Base-by-base conservation (phyloP, 2,113 vertebrate genomes). In the Podocnemis expansa region DNA sequence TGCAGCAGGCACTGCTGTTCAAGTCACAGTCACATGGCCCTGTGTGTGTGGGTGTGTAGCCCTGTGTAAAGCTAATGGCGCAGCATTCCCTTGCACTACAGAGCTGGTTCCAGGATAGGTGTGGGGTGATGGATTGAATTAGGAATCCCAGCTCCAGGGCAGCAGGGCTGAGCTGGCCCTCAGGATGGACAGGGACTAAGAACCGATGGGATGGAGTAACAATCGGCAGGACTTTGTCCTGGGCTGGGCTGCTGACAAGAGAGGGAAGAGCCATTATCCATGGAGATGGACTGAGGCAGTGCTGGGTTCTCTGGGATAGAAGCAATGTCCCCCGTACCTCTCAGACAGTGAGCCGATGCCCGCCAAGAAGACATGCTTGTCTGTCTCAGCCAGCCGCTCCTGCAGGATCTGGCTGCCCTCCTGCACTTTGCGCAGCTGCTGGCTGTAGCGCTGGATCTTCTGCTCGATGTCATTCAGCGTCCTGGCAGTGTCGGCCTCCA, bases 381-480 rank as follows among this genome's bases (percentile, higher is more conserved):
- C 99, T 0, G 98, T 97, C 87, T 99, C 99, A 0, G 98, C 98
- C 94, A 99, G 98, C 54, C 99, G 98, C 94, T 99, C 99, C 98
- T 99, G 99, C 92, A 99, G 98, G 98, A 99, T 99, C 98, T 99
- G 99, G 94, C 99, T 98, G 47, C 99, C 99, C 93, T 99, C 99
- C 97, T 99, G 99, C 79, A 99, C 99, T 87, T 99, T 99, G 21
- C 98, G 99, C 88, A 99, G 99, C 98, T 99, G 99, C 97, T 99
- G 99, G 97, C 99, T 99, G 97, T 99, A 99, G 90, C 99, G 98
- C 93, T 99, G 99, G 97, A 99, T 99, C 97, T 99, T 99, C 97
- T 99, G 99, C 97, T 99, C 99, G 1, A 99, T 99, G 98, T 99
- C 99, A 0, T 98, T 97, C 78, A 99, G 98, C 0, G 99, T 99